These are phyloP conservation scores for Drosophila melanocephala DNA, from an alignment of 2,888 invertebrate genomes.

Conservation along the genomic window DNA sequence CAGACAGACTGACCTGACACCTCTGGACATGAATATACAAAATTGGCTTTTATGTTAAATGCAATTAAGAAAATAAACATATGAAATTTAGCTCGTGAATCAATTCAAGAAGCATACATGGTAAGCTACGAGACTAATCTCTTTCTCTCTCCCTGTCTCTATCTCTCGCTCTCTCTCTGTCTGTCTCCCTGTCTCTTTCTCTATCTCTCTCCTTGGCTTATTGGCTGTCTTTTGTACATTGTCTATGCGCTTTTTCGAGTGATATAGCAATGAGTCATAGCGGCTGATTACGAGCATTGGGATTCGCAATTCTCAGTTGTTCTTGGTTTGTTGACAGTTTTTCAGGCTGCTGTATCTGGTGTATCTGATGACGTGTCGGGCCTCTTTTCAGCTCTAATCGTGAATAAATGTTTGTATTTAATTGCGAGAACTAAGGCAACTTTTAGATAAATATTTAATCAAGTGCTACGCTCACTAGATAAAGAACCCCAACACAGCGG, in stretches of 20 bases:
- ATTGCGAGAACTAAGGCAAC: background rate
- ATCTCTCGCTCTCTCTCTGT: background rate
- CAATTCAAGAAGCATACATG: slow-evolving; percentile 1
- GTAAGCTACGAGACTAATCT: background rate
- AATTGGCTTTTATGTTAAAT: background rate
- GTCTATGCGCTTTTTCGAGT: background rate
- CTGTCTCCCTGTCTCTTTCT: background rate
- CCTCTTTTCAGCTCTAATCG: background rate
- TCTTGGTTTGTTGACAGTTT: background rate
- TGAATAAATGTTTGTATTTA: background rate
- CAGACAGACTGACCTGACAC: background rate
- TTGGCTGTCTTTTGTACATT: background rate
- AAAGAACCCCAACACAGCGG: background rate
- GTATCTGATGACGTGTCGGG: background rate
- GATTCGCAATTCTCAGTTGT: background rate
- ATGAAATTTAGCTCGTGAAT: background rate
- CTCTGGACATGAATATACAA: background rate
- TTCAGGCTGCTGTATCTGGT: background rate
- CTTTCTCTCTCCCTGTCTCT: background rate
- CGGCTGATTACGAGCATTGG: background rate
- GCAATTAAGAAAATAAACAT: background rate
- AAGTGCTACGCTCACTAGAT: slow-evolving; percentile 53
- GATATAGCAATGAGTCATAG: background rate
- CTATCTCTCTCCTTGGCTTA: background rate
- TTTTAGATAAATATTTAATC: slow-evolving; percentile 68